Conservation (phyloP, 2,797 vertebrate species). For the Eulemur coronatus region DNA sequence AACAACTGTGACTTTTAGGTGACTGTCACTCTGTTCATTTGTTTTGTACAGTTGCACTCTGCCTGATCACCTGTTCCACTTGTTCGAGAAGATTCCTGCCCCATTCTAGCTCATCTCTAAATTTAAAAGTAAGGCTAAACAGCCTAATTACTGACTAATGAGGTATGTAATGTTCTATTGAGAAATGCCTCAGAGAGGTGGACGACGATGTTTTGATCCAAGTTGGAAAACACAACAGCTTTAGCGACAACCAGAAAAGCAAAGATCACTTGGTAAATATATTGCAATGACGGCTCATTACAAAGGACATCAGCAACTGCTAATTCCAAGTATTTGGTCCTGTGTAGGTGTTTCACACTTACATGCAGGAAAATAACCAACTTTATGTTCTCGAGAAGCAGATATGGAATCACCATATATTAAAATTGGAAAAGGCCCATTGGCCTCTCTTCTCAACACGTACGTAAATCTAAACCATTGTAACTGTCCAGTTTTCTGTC, state of each 20-base stretch:
- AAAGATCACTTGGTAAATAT: not conserved
- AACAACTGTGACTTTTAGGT: not conserved
- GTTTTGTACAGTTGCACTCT: not conserved
- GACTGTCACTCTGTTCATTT: not conserved
- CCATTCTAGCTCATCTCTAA: not conserved
- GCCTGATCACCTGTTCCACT: not conserved
- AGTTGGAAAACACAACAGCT: not conserved
- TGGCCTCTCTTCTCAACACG: not conserved
- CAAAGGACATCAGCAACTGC: not conserved
- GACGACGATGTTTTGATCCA: not conserved
- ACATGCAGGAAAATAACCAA: not conserved
- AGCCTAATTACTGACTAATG: not conserved
- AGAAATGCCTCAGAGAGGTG: not conserved
- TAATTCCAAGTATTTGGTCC: not conserved
- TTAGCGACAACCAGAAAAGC: slow-evolving; percentile 3
- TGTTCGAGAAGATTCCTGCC: not conserved
- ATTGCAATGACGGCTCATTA: not conserved
- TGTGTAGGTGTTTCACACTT: not conserved
- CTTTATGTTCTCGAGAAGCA: not conserved
- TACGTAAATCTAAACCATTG: not conserved
- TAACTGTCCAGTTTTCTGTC: not conserved
- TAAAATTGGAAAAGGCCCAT: not conserved
- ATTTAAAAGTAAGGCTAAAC: not conserved
- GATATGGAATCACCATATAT: not conserved
- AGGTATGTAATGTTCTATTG: not conserved